Conservation (phyloP, 1,140 invertebrate species). For the Solenopsis invicta region DNA sequence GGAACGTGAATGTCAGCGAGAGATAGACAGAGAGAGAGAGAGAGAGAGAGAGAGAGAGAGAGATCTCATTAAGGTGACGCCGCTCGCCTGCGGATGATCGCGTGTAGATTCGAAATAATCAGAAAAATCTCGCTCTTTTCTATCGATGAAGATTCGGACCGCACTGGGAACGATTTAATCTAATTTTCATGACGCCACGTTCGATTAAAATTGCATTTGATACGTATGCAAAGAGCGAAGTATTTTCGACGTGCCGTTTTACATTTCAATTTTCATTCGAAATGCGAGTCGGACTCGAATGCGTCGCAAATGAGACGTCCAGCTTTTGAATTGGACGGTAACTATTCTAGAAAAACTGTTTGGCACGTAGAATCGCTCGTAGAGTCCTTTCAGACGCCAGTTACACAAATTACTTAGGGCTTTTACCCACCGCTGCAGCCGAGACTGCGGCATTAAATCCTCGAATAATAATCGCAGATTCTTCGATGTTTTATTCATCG, state of each 20-base stretch:
- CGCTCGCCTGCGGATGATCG: constrained; percentile 17
- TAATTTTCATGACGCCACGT: constrained; percentile 42
- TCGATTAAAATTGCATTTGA: constrained; percentile 32
- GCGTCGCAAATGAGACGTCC: constrained; percentile 16
- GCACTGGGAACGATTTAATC: constrained; percentile 29
- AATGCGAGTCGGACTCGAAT: background rate
- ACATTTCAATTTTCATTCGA: constrained; percentile 40
- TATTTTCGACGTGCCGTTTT: constrained; percentile 28
- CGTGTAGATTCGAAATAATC: constrained; percentile 13
- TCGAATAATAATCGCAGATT: background rate
- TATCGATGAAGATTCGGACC: background rate
- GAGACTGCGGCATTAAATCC: constrained; percentile 3
- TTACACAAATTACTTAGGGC: constrained; percentile 14
- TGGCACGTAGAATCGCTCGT: background rate
- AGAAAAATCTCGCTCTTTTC: constrained; percentile 22
- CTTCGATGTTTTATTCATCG: background rate
- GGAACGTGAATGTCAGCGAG: background rate
- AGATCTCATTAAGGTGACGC: constrained; percentile 44
- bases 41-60: no score
- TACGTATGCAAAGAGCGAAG: constrained; percentile 2
- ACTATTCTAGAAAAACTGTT: background rate
- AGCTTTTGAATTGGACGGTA: background rate
- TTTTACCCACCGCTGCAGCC: no score
- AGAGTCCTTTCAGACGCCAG: background rate
- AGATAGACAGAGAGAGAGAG: no score